Percentiles rank a stretch among this genome's conserved stretches.
These are phyloP conservation scores for Neostethus bicornis DNA, from an alignment of 2,797 vertebrate species.

Conservation along the genomic window DNA sequence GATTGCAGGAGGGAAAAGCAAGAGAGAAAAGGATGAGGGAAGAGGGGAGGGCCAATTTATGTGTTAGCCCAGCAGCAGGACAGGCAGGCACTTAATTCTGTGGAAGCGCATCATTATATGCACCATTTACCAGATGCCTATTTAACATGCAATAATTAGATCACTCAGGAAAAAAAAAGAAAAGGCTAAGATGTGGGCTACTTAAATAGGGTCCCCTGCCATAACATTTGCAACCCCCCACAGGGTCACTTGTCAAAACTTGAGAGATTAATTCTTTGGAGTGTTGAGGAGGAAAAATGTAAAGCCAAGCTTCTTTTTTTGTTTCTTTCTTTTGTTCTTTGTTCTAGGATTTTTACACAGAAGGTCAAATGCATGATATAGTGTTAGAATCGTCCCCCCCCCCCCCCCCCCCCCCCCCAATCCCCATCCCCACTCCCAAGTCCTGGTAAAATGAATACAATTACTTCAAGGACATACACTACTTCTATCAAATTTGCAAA, in stretches of 20 bases:
- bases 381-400: neutral
- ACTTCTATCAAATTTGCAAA: conserved; percentile 11
- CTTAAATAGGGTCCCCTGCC: conserved; percentile 78
- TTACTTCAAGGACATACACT: neutral
- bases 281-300: conserved; percentile 59
- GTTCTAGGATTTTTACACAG: conserved; percentile 19
- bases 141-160: conserved; percentile 90
- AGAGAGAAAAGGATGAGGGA: conserved; percentile 45
- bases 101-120: conserved; percentile 86
- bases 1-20: conserved; percentile 55
- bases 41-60: conserved; percentile 81
- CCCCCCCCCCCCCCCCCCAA: too few species aligned
- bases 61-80: conserved; percentile 80
- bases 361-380: conserved; percentile 5
- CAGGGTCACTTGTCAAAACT: conserved; percentile 81
- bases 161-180: conserved; percentile 68
- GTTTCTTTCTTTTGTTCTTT: conserved; percentile 60
- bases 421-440: too few species aligned
- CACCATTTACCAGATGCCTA: conserved; percentile 88
- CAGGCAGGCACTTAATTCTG: conserved; percentile 83
- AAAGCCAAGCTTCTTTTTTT: conserved; percentile 38
- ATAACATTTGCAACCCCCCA: conserved; percentile 80
- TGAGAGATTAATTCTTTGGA: conserved; percentile 76
- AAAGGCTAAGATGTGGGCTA: conserved; percentile 61
- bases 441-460: neutral